Evolutionary conservation across 1,140 invertebrate species (phyloP).

Genomic region (Rhynchophorus ferrugineus): DNA sequence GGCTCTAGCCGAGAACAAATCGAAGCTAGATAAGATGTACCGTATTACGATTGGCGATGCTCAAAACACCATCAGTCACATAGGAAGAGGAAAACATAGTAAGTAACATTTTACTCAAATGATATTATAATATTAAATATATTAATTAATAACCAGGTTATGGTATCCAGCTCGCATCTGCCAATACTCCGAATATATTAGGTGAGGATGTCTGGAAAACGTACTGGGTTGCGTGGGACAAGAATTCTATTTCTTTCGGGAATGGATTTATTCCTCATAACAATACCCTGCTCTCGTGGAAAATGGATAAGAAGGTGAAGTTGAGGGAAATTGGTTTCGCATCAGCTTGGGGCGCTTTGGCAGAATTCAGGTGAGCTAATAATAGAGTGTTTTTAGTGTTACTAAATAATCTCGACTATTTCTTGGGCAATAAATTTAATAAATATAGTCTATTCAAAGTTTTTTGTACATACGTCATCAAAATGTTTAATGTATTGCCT

Average conservation of each 20-base stretch:
- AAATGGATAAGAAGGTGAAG: slow-evolving; percentile 48
- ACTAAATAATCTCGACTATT: not conserved
- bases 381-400: not conserved
- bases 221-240: slow-evolving; percentile 57
- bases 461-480: too few relatives aligned
- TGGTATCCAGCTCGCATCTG: slow-evolving; percentile 49
- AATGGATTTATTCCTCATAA: slow-evolving; percentile 45
- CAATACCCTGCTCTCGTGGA: slow-evolving; percentile 47
- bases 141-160: too few relatives aligned
- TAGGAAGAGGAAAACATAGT: slow-evolving; percentile 57
- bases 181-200: slow-evolving; percentile 46
- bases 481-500: too few relatives aligned
- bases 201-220: slow-evolving; percentile 45
- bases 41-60: slow-evolving; percentile 50
- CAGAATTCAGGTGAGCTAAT: slow-evolving; percentile 51
- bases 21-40: slow-evolving; percentile 50
- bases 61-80: slow-evolving; percentile 48
- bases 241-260: slow-evolving; percentile 47
- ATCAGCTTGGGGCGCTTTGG: slow-evolving; percentile 50
- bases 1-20: slow-evolving; percentile 46
- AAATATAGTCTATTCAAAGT: too few relatives aligned
- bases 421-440: too few relatives aligned
- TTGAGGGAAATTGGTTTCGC: slow-evolving; percentile 54
- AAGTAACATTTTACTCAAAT: too few relatives aligned
- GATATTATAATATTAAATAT: too few relatives aligned